These are phyloP conservation scores for Parauchenoglanis punctatus DNA, from an alignment of 2,797 vertebrate genomes.

Conservation along the genomic window DNA sequence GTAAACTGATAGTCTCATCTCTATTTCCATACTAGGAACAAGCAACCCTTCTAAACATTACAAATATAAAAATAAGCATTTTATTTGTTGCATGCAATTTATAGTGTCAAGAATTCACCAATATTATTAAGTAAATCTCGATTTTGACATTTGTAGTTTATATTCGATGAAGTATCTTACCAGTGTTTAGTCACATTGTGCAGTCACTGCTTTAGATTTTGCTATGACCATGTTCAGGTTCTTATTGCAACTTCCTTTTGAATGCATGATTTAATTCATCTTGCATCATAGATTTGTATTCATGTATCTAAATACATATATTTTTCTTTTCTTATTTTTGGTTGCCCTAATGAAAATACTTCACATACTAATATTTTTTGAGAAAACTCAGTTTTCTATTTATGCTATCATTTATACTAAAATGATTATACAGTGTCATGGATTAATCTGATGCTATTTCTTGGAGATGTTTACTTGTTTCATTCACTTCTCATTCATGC, in stretches of 20 bases:
- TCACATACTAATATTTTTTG: not conserved
- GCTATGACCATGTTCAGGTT: slow-evolving; percentile 7
- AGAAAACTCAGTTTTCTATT: not conserved
- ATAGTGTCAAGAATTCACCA: not conserved
- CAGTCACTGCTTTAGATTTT: not conserved
- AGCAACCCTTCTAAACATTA: not conserved
- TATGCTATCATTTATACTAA: slow-evolving; percentile 6
- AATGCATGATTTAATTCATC: not conserved
- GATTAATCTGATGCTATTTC: slow-evolving; percentile 40
- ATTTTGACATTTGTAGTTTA: not conserved
- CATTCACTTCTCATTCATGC: slow-evolving; percentile 52
- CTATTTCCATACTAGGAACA: slow-evolving; percentile 37
- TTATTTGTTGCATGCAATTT: not conserved
- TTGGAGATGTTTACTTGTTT: slow-evolving; percentile 17
- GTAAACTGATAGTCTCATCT: slow-evolving; percentile 70
- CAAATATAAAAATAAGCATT: not conserved
- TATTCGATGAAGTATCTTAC: too few species aligned
- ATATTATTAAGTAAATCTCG: not conserved
- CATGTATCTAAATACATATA: not conserved
- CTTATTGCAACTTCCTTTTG: not conserved
- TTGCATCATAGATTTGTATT: not conserved
- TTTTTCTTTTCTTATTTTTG: not conserved
- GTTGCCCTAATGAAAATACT: not conserved
- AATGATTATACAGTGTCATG: not conserved
- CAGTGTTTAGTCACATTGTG: not conserved